Evolutionary conservation across 2,113 vertebrate genomes (phyloP), one percentile per base, ranked within the genome.

Genomic region (Alethe castanea): DNA sequence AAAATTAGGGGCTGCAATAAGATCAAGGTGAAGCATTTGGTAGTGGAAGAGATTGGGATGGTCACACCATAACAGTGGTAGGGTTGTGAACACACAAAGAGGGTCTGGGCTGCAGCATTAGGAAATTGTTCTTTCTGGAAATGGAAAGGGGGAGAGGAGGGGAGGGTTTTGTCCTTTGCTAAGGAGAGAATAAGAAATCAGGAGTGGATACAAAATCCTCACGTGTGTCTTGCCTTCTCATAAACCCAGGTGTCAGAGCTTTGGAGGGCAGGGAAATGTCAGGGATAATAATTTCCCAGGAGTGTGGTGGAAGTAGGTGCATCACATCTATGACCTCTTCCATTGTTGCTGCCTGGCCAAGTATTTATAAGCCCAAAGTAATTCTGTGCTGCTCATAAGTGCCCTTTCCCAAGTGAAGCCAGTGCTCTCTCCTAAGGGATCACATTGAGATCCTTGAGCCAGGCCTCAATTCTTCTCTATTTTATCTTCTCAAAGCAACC

Each of bases 401-500:
- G 45, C 24, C 23, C 40, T 40, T 45, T 74, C 54, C 70, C 29
- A 28, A 5, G 44, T 4, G 65, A 44, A 78, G 35, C 23, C 20
- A n/a, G 8, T 9, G 42, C 2, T 72, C 14, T 82, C 15, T 72
- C n/a, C 17, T 48, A 31, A 74, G n/a, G 56, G 36, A 93, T 38
- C 24, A 16, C 2, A 3, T 35, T 15, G 40, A 40, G 33, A 50
- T 76, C 81, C 52, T 73, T 1, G 1, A 38, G 19, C 40, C 53
- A 61, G 42, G 8, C 48, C 54, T 88, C 95, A 62, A 29, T 26
- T n/a, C 40, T 71, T n/a, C 44, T 78, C 23, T n/a, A 0, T 88
- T 85, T 93, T 60, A 6, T 71, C 76, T 77, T 17, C 69, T 53
- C 44, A 81, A 90, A 97, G 96, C 86, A 10, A 95, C 96, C 45